A percentile compares a stretch with the other conserved stretches of the same genome.
Conservation (phyloP, 2,797 vertebrate genomes). For the Pseudochaenichthys georgianus region DNA sequence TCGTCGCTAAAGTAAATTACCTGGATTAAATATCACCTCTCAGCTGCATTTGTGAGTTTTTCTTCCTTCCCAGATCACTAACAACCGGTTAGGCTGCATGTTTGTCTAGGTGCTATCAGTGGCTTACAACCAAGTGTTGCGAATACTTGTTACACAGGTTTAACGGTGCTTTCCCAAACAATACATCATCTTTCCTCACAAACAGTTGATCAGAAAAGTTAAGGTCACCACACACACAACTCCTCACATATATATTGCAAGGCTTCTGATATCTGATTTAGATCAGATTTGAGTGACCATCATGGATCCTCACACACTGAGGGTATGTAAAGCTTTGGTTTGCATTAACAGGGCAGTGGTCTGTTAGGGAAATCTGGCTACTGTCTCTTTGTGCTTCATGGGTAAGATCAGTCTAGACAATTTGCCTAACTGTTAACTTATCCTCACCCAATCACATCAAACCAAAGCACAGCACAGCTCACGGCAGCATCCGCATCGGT, state of each 20-base stretch:
- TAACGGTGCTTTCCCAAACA: slow-evolving; percentile 43
- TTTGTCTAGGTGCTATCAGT: slow-evolving; percentile 33
- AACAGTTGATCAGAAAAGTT: neutral
- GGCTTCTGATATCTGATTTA: slow-evolving; percentile 3
- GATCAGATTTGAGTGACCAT: slow-evolving; percentile 31
- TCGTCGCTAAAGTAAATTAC: slow-evolving; percentile 9
- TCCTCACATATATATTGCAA: neutral
- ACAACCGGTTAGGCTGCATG: slow-evolving; percentile 73
- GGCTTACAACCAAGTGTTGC: slow-evolving; percentile 5
- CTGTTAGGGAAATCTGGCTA: slow-evolving; percentile 74
- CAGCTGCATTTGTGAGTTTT: neutral
- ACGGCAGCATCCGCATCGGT: slow-evolving; percentile 18
- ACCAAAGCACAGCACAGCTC: slow-evolving; percentile 37
- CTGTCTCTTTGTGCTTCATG: slow-evolving; percentile 49
- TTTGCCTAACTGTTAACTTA: slow-evolving; percentile 80
- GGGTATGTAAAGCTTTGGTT: slow-evolving; percentile 53
- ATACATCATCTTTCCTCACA: neutral
- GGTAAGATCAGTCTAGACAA: slow-evolving; percentile 55
- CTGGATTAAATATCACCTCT: slow-evolving; percentile 41
- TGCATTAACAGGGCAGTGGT: slow-evolving; percentile 51
- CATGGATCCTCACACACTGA: neutral
- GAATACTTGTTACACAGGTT: slow-evolving; percentile 65
- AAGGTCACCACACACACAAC: neutral
- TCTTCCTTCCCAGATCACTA: slow-evolving; percentile 52
- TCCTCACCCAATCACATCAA: slow-evolving; percentile 47